Percentiles rank a stretch among this genome's conserved stretches.
These are phyloP conservation scores for Polyergus mexicanus DNA, from an alignment of 1,140 invertebrate species.

Conservation along the genomic window DNA sequence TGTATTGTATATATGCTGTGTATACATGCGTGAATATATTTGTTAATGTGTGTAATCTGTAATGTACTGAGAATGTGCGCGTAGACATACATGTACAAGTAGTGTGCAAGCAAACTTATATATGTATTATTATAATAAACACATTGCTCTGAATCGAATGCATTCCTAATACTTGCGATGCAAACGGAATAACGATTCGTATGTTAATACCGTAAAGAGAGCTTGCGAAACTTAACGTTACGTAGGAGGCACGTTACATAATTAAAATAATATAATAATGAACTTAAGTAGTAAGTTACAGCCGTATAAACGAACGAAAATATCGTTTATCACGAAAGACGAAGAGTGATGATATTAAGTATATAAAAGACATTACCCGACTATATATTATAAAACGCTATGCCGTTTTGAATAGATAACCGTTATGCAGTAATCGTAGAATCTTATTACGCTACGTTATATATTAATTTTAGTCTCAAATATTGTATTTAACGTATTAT, in stretches of 20 bases:
- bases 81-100: conserved; percentile 23
- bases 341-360: conserved; percentile 70
- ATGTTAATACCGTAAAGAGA: not conserved
- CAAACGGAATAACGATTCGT: not conserved
- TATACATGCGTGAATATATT: conserved; percentile 78
- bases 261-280: not conserved
- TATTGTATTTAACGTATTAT: conserved; percentile 13
- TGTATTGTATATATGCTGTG: conserved; percentile 79
- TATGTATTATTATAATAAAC: conserved; percentile 50
- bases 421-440: conserved; percentile 36
- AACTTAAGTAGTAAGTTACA: conserved; percentile 20
- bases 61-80: conserved; percentile 33
- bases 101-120: conserved; percentile 42
- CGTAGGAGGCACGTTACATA: not conserved
- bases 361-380: conserved; percentile 18
- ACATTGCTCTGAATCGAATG: conserved; percentile 13
- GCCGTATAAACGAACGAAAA: conserved; percentile 43
- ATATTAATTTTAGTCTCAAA: not conserved
- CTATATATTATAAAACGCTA: not conserved
- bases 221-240: conserved; percentile 21
- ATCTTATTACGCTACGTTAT: conserved; percentile 14
- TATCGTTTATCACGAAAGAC: conserved; percentile 70
- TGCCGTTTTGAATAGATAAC: not conserved
- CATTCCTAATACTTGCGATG: conserved; percentile 28
- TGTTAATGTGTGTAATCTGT: conserved; percentile 57